phyloP scores from a whole-genome alignment of 2,797 vertebrate species.

The Ctenochaetus hawaiiensis region DNA sequence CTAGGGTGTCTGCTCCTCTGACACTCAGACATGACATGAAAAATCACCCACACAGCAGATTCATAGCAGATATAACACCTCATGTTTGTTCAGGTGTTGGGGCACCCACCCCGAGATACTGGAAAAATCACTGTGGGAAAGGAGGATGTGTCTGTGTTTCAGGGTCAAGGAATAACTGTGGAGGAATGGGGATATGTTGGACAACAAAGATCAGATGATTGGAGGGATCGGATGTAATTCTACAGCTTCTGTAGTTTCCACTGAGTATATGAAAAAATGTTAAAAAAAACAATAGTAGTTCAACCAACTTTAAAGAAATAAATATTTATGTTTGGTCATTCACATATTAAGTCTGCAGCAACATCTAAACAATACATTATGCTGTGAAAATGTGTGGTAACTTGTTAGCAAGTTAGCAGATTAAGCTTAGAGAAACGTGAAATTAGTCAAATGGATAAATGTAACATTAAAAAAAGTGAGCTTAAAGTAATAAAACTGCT shows the following conservation, averaged over 20 bases:
- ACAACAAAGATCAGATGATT: constrained; percentile 18
- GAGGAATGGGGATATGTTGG: neutral
- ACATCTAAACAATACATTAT: no score
- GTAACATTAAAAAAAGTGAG: neutral
- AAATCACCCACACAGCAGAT: constrained; percentile 16
- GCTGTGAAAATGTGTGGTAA: neutral
- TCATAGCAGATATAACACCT: neutral
- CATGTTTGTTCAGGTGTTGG: constrained; percentile 54
- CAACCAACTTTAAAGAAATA: neutral
- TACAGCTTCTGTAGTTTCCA: neutral
- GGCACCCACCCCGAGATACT: neutral
- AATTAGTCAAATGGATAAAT: neutral
- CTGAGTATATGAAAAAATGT: neutral
- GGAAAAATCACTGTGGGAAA: neutral
- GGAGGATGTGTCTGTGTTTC: constrained; percentile 6
- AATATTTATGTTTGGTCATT: no score
- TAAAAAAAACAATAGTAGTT: neutral
- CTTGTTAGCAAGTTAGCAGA: neutral
- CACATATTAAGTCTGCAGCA: neutral
- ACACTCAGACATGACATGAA: neutral
- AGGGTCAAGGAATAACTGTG: constrained; percentile 7
- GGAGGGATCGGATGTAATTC: neutral
- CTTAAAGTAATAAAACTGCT: neutral
- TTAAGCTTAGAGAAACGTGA: neutral
- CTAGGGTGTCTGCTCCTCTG: neutral